These are phyloP conservation scores for Melanerpes aurifrons DNA, from an alignment of 2,113 vertebrate genomes.

Conservation along the genomic window DNA sequence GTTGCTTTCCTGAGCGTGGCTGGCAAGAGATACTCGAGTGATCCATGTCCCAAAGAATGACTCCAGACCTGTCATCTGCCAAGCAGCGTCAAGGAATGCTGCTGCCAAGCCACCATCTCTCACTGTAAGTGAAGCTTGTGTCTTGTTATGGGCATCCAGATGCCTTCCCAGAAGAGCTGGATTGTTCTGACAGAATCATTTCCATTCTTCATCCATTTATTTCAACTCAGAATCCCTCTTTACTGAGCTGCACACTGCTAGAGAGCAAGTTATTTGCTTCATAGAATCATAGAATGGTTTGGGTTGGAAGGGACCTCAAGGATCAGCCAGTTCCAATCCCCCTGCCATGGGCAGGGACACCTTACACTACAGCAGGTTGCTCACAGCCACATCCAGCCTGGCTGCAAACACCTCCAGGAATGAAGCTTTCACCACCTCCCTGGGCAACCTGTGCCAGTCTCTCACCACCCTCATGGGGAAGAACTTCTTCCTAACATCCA, in stretches of 20 bases:
- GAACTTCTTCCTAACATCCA: too few species aligned
- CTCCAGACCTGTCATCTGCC: background rate
- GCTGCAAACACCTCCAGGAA: too few species aligned
- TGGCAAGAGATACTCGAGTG: background rate
- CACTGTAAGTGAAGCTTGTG: background rate
- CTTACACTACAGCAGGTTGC: too few species aligned
- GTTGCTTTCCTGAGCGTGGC: background rate
- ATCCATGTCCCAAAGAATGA: background rate
- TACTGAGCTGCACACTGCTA: background rate
- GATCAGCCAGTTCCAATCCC: too few species aligned
- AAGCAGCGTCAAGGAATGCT: conserved; percentile 5
- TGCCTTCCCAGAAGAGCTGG: background rate
- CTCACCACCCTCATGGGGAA: too few species aligned
- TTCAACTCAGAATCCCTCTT: background rate
- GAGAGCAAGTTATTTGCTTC: conserved; percentile 1
- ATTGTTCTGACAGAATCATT: background rate
- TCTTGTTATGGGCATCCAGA: background rate
- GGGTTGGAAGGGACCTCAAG: too few species aligned
- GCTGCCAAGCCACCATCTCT: conserved; percentile 6
- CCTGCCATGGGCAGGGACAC: too few species aligned
- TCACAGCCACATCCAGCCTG: too few species aligned
- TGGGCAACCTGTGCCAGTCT: too few species aligned
- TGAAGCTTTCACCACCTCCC: too few species aligned
- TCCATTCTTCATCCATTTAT: background rate
- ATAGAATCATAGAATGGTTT: too few species aligned